A percentile compares a stretch with the other conserved stretches of the same genome.
These are phyloP conservation scores for Strongylocentrotus purpuratus DNA, from an alignment of 35 echinoderm and acorn worm species.

Conservation along the genomic window DNA sequence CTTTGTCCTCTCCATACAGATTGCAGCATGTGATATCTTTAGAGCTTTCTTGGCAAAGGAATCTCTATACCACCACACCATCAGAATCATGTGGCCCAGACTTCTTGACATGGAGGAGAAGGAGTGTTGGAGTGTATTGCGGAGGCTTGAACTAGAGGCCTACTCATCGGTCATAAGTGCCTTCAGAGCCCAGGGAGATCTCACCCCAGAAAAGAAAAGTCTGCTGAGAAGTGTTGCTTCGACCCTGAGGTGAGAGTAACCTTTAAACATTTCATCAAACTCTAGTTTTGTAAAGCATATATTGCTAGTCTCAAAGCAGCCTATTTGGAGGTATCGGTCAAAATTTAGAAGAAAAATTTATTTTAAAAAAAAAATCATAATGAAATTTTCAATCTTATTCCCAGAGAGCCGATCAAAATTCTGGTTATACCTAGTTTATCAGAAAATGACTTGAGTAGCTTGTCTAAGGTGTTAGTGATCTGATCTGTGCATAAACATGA, in stretches of 20 bases:
- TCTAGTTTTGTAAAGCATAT: too few species aligned
- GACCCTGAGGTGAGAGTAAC: slow-evolving; percentile 67
- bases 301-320: too few species aligned
- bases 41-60: background rate
- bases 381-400: too few species aligned
- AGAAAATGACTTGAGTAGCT: too few species aligned
- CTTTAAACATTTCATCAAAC: too few species aligned
- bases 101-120: slow-evolving; percentile 72
- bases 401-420: too few species aligned
- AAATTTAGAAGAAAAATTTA: background rate
- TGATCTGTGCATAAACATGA: too few species aligned
- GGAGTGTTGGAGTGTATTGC: slow-evolving; percentile 73
- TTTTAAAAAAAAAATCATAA: too few species aligned
- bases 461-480: too few species aligned
- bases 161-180: slow-evolving; percentile 84
- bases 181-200: slow-evolving; percentile 83
- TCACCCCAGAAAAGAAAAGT: slow-evolving; percentile 80
- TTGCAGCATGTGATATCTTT: background rate
- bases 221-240: slow-evolving; percentile 60
- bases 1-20: background rate
- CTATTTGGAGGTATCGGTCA: too few species aligned
- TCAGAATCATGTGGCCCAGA: slow-evolving; percentile 79
- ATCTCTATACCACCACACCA: background rate
- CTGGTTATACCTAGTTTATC: too few species aligned
- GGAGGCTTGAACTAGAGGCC: slow-evolving; percentile 87